A percentile compares a stretch with the other conserved stretches of the same genome.
Conservation (phyloP, 2,888 invertebrate genomes). For the Rhingia campestris region DNA sequence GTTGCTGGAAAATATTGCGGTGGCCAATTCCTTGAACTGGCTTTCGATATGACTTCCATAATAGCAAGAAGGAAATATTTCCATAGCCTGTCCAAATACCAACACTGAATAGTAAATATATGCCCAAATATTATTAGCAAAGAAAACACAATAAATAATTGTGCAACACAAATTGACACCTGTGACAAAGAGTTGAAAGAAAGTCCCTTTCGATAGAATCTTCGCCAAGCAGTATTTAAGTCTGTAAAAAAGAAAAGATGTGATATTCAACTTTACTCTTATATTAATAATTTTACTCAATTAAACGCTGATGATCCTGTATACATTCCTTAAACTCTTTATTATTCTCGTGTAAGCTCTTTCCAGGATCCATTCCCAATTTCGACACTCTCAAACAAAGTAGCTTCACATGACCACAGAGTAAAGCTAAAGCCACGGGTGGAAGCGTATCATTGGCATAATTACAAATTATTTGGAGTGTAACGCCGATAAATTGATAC, state of each 20-base stretch:
- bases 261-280: too few species aligned
- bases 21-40: slow-evolving; percentile 46
- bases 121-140: slow-evolving; percentile 47
- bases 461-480: slow-evolving; percentile 69
- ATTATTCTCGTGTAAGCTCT: too few species aligned
- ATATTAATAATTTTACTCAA: too few species aligned
- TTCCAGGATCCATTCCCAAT: too few species aligned
- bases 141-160: slow-evolving; percentile 74
- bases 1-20: slow-evolving; percentile 54
- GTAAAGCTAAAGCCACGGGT: slow-evolving; percentile 42
- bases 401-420: background rate
- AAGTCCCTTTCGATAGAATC: too few species aligned
- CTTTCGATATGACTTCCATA: slow-evolving; percentile 46
- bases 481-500: slow-evolving; percentile 69
- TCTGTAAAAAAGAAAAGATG: too few species aligned
- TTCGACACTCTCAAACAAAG: too few species aligned
- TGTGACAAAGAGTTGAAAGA: too few species aligned
- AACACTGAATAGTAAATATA: slow-evolving; percentile 65
- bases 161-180: too few species aligned
- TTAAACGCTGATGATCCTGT: too few species aligned
- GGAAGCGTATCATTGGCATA: slow-evolving; percentile 66
- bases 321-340: too few species aligned
- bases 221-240: too few species aligned
- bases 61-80: slow-evolving; percentile 66
- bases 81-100: slow-evolving; percentile 69